These are phyloP conservation scores for Leucophenga montana DNA, from an alignment of 2,888 invertebrate species.

Conservation along the genomic window DNA sequence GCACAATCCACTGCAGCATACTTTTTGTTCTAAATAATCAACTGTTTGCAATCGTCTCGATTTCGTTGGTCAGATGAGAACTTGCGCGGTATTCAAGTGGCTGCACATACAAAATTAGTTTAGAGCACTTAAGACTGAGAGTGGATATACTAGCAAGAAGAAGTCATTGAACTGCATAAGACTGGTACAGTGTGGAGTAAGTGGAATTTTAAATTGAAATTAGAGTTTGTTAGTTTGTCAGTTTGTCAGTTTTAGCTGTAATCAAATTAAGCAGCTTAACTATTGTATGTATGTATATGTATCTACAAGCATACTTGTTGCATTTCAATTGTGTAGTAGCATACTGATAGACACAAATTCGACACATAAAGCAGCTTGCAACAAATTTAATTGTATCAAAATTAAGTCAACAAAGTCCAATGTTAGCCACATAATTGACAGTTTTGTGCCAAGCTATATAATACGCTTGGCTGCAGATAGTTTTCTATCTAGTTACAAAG, in stretches of 20 bases:
- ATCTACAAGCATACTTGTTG: too few species aligned
- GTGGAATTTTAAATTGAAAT: too few species aligned
- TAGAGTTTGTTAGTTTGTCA: too few species aligned
- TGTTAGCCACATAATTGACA: slow-evolving; percentile 54
- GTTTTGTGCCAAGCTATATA: slow-evolving; percentile 57
- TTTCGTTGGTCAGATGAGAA: background rate
- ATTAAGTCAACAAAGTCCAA: background rate
- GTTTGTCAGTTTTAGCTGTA: too few species aligned
- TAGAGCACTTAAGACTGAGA: background rate
- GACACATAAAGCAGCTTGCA: background rate
- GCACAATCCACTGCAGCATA: background rate
- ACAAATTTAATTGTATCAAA: background rate
- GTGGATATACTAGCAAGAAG: background rate
- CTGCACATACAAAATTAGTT: background rate
- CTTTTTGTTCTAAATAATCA: background rate
- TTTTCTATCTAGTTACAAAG: slow-evolving; percentile 2
- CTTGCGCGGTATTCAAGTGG: background rate
- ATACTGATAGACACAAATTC: background rate
- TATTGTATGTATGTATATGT: too few species aligned
- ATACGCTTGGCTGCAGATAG: slow-evolving; percentile 18
- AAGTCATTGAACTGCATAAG: background rate
- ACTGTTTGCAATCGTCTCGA: background rate
- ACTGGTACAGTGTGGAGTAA: background rate
- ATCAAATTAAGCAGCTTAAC: too few species aligned
- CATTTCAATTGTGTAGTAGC: too few species aligned